A percentile compares a stretch with the other conserved stretches of the same genome.
phyloP scores from a whole-genome alignment of 2,113 vertebrate species.

The Motacilla tschutschensis region DNA sequence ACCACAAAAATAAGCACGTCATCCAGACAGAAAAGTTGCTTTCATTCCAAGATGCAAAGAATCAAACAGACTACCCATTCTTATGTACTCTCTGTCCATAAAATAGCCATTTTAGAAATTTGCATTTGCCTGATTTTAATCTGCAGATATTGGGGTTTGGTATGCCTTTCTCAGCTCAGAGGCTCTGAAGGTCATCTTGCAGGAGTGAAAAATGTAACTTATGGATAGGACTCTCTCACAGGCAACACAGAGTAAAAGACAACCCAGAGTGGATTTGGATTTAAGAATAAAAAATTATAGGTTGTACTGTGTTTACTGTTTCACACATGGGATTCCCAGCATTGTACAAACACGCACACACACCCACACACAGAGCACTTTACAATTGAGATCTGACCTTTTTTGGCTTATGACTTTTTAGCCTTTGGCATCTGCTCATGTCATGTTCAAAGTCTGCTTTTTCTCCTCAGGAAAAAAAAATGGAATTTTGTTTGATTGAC shows the following conservation, averaged over 20 bases:
- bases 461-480: neutral
- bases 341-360: neutral
- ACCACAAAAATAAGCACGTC: neutral
- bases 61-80: neutral
- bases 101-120: neutral
- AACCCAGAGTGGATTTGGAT: neutral
- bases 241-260: neutral
- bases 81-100: neutral
- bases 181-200: neutral
- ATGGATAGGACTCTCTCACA: neutral
- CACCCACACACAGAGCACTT: neutral
- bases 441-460: neutral
- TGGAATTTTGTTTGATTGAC: neutral
- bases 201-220: neutral
- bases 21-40: neutral
- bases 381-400: neutral
- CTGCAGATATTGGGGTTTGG: neutral
- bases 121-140: neutral
- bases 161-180: neutral
- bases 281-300: neutral
- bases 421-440: neutral
- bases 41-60: neutral
- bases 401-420: neutral
- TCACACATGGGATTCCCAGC: neutral
- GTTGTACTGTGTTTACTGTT: neutral